Evolutionary conservation across 2,113 vertebrate species (phyloP), one percentile per base, ranked within the genome.

Genomic region (Polypterus bichir): DNA sequence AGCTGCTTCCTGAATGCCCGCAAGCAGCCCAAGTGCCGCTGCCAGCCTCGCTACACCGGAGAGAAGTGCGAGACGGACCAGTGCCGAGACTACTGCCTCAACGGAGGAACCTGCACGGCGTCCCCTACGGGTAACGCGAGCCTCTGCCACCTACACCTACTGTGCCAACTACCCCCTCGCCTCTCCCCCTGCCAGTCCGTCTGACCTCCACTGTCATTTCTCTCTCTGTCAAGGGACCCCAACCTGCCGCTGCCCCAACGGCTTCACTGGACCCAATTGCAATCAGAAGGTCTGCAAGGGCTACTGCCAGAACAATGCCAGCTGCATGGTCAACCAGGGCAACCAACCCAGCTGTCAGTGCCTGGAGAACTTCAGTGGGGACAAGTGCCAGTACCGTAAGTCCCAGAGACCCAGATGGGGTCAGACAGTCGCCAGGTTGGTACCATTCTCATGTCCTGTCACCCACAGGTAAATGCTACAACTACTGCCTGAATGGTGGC

Each of bases 321-420:
- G 80, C 75, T 98, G 95, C 80, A 73, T 84, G 0, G 95, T 98
- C 69, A 97, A 87, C 83, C 81, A 81, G 52, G 95, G 93, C 73
- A 98, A 97, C 82, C 95, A 97, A 75, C 92, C 95, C 55, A 91
- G 75, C 73, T 98, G 95, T 70, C 88, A 82, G 68, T 98, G 94
- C 75, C 73, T 60, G 0, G 59, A 75, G 0, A 79, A 79, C 63
- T 93, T 84, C 83, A 83, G 81, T 53, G 95, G 94, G 1, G 93
- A 97, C 81, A 87, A 86, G 74, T 98, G 95, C 86, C 92, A 97
- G 79, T 97, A 87, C 85, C 85, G 94, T 97, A 77, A 91, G 95
- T 91, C 68, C 49, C 49, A 47, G 51, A 3, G 46, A 27, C 49
- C 5, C 6, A 27, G 27, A 27, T 55, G 10, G 46, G 57, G 46